Evolutionary conservation across 2,797 vertebrate genomes (phyloP), one percentile per base, ranked within the genome.

Genomic region (Carduelis carduelis): DNA sequence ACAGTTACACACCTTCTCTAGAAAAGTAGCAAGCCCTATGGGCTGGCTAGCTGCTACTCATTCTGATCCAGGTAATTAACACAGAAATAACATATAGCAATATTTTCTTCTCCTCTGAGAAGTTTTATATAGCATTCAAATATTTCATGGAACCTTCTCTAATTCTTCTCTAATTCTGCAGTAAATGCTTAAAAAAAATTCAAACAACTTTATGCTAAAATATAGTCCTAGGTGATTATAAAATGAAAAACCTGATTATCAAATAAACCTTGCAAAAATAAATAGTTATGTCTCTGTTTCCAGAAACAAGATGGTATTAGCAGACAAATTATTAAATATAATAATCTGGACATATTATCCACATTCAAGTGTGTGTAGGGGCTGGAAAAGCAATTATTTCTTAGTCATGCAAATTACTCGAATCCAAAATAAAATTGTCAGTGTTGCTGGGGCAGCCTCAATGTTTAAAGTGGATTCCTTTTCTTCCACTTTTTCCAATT

Each of bases 191-290:
- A 5, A 84, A 89, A 69, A 37, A 60, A 19, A 52, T 16, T 30
- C 19, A 57, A 70, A 63, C 14, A 43, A 53, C 57, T 93, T 92
- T 92, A 63, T 11, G 60, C 22, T 74, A 30, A 84, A 84, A 50
- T 59, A 57, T 44, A 44, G 55, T 66, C 72, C 60, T 81, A 65
- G 37, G 8, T 72, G 32, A 74, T 92, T 65, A 87, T 50, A 91
- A 89, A 88, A 92, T 66, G 18, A 26, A 65, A 82, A 80, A 81
- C 5, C 11, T 61, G 32, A 75, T 81, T 83, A 85, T 50, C 84
- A 83, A 91, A 90, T 77, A 81, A 89, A n/a, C 30, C 39, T 83
- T 53, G 46, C 34, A 92, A 90, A 96, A 93, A 77, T 19, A 90
- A 95, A 83, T 52, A 52, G 19, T 74, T 95, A 60, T 76, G 68